Base-by-base conservation (phyloP, 2,797 vertebrate species). In the Perdix hodgsoniae region DNA sequence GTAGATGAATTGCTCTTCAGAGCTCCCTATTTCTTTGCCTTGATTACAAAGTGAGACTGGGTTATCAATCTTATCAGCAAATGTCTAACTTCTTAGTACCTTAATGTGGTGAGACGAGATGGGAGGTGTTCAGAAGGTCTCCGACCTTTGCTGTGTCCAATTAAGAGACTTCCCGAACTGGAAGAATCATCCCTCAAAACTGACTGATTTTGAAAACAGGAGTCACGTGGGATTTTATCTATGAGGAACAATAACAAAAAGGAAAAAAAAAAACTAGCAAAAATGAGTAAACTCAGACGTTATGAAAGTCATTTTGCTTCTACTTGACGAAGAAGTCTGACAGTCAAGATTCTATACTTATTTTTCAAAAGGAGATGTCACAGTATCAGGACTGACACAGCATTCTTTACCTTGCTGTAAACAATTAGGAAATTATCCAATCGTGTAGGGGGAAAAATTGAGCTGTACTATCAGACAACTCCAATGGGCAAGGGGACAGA, bases 21-120 rank as follows among this genome's bases (percentile, higher is more conserved):
- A 86, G 14, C 27, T 86, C 29, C 35, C 52, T 86, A 6, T 77
- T 79, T 79, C 56, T 72, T 33, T 82, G 50, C 22, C 39, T 74
- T 87, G 52, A 61, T 83, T 74, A 49, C 71, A 86, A 90, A 84
- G 31, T 76, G 13, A 83, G 44, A 6, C 47, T 13, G 31, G 44
- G 61, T 72, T 57, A 64, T 18, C 0, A 0, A 83, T 72, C 33
- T 90, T 79, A 76, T 37, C 47, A 77, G 40, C 11, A 90, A 80
- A 70, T 59, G 50, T 60, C 74, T 83, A 44, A 74, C 12, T 70
- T 86, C 1, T 1, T 73, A 70, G 29, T 47, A 14, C 35, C 4
- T 86, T 84, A 76, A 79, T 82, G 64, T 84, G 12, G 50, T 91
- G 44, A 86, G 39, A 86, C 2, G 8, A 73, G 42, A 84, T 60